phyloP scores from a whole-genome alignment of 2,888 invertebrate species.

The Ornithoptera alexandrae region DNA sequence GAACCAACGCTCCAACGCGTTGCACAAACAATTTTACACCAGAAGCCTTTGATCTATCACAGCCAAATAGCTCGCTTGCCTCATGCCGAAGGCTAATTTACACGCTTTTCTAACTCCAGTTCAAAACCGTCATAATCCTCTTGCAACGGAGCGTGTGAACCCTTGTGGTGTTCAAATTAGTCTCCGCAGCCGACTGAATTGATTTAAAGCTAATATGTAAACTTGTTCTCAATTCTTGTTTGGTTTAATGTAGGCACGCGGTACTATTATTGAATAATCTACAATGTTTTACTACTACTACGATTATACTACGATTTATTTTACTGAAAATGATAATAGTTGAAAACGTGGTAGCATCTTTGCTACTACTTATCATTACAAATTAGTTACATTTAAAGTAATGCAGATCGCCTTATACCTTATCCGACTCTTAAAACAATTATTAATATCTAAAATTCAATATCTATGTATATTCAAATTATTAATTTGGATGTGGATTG shows the following conservation, averaged over 20 bases:
- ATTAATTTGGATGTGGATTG: too few relatives aligned
- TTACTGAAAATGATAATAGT: too few relatives aligned
- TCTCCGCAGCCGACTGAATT: not conserved
- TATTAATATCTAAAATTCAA: too few relatives aligned
- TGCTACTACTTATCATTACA: too few relatives aligned
- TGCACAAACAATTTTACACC: conserved; percentile 48
- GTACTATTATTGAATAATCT: too few relatives aligned
- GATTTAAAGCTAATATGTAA: not conserved
- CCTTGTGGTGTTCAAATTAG: conserved; percentile 30
- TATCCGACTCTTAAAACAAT: too few relatives aligned
- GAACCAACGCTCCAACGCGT: conserved; percentile 31
- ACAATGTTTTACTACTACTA: too few relatives aligned
- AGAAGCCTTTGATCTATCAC: conserved; percentile 50
- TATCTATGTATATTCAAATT: too few relatives aligned
- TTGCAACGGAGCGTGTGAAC: conserved; percentile 5
- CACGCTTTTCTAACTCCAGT: conserved; percentile 25
- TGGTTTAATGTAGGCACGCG: not conserved
- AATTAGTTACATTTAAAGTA: too few relatives aligned
- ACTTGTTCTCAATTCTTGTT: not conserved
- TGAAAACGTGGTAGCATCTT: too few relatives aligned
- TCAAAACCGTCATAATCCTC: conserved; percentile 14
- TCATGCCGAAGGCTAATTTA: conserved; percentile 30
- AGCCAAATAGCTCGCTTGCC: conserved; percentile 49
- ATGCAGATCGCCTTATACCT: too few relatives aligned
- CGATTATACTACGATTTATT: too few relatives aligned